Evolutionary conservation across 2,797 vertebrate genomes (phyloP).

Genomic region (Perodicticus potto): DNA sequence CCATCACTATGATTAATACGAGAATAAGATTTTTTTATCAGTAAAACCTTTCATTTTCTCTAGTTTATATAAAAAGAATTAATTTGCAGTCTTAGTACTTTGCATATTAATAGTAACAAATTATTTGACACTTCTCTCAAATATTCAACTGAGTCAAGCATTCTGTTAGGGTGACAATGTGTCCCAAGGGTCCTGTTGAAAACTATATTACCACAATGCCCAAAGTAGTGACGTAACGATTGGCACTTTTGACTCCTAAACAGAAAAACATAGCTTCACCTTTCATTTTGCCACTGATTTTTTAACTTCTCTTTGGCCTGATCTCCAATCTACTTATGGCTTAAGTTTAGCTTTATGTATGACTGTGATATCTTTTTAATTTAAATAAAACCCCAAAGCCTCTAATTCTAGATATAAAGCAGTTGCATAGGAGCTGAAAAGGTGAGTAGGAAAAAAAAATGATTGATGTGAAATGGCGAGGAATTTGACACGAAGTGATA

Average conservation of each 20-base stretch:
- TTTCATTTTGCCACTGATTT: slow-evolving; percentile 44
- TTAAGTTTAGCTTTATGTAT: slow-evolving; percentile 44
- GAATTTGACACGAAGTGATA: slow-evolving; percentile 79
- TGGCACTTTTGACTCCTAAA: neutral
- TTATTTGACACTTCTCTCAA: neutral
- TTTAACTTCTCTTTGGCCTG: neutral
- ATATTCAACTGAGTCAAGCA: neutral
- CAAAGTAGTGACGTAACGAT: neutral
- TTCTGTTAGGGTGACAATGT: neutral
- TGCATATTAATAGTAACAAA: neutral
- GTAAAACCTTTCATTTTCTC: neutral
- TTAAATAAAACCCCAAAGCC: slow-evolving; percentile 42
- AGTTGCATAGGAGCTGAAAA: slow-evolving; percentile 52
- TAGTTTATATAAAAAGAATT: neutral
- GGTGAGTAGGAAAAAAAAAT: slow-evolving; percentile 51
- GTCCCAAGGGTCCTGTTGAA: neutral
- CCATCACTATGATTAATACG: neutral
- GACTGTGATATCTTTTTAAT: slow-evolving; percentile 65
- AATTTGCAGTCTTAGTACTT: neutral
- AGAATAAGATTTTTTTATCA: neutral
- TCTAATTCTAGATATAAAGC: slow-evolving; percentile 69
- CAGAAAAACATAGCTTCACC: neutral
- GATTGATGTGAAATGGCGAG: slow-evolving; percentile 75
- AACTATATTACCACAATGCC: neutral
- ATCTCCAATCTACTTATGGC: neutral